Conservation (phyloP, 1,140 invertebrate genomes). For the Aplysia californica region DNA sequence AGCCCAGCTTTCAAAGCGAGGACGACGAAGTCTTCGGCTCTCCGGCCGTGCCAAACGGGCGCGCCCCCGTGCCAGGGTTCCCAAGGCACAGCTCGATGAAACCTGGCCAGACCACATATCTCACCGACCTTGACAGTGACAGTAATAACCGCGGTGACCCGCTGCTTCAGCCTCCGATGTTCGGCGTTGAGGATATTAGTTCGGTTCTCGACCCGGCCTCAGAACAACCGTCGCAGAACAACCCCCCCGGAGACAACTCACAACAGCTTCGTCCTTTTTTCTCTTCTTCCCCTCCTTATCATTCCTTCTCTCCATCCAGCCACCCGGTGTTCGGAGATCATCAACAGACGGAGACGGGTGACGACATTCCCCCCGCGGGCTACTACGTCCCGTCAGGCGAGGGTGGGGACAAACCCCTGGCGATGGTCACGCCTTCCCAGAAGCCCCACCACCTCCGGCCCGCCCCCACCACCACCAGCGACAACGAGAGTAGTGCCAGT, state of each 20-base stretch:
- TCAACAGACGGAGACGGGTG: no score
- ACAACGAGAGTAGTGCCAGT: conserved; percentile 46
- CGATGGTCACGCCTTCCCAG: conserved; percentile 16
- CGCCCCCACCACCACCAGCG: conserved; percentile 14
- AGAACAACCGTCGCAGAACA: conserved; percentile 9
- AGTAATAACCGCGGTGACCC: not conserved
- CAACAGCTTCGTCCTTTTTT: no score
- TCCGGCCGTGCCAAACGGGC: conserved; percentile 8
- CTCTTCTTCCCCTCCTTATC: not conserved
- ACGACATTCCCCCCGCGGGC: conserved; percentile 21
- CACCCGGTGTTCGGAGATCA: not conserved
- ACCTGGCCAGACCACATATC: conserved; percentile 45
- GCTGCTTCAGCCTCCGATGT: conserved; percentile 30
- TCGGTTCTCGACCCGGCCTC: conserved; percentile 56
- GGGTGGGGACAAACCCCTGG: conserved; percentile 4
- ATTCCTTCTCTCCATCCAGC: conserved; percentile 7
- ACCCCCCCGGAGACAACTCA: no score
- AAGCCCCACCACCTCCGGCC: not conserved
- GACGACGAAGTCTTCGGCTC: conserved; percentile 50
- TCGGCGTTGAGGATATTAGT: conserved; percentile 53
- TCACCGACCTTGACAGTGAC: conserved; percentile 40
- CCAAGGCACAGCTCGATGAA: conserved; percentile 56
- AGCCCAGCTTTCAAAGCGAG: conserved; percentile 40
- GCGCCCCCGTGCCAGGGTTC: conserved; percentile 32
- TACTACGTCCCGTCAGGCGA: not conserved